Percentiles rank a stretch among this genome's conserved stretches.
phyloP scores from a whole-genome alignment of 2,888 invertebrate genomes.

The Drosophila flavopinicola region DNA sequence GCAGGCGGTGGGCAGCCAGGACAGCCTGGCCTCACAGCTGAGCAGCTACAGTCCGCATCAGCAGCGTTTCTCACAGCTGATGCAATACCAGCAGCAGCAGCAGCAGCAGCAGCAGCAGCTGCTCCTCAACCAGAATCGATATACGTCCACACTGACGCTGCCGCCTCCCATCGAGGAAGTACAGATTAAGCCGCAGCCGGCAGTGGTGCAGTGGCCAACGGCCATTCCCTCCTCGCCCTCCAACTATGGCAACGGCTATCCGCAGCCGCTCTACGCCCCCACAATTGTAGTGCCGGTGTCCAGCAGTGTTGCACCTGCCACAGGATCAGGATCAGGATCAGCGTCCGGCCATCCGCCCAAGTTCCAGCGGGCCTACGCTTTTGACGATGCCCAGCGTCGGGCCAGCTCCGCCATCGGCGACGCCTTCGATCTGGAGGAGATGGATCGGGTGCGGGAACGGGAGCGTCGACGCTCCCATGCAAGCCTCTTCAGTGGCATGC shows the following conservation, averaged over 20 bases:
- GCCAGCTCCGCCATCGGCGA: constrained; percentile 66
- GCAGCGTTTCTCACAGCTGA: constrained; percentile 61
- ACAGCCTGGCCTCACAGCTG: constrained; percentile 64
- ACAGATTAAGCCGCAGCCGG: constrained; percentile 14
- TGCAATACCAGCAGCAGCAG: no score
- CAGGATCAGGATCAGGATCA: no score
- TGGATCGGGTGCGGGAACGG: no score
- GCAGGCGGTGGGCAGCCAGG: constrained; percentile 73
- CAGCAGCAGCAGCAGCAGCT: constrained; percentile 57
- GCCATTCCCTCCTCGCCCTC: constrained; percentile 84
- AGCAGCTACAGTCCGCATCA: constrained; percentile 55
- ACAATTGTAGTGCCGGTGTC: constrained; percentile 18
- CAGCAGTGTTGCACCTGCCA: no score
- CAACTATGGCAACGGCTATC: constrained; percentile 74
- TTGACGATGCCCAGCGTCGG: constrained; percentile 77
- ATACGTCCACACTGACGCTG: constrained; percentile 61
- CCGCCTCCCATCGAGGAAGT: not conserved
- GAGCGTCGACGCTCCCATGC: constrained; percentile 84
- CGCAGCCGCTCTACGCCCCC: constrained; percentile 62
- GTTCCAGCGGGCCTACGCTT: constrained; percentile 80
- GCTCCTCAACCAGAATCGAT: constrained; percentile 63
- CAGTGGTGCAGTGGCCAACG: constrained; percentile 82
- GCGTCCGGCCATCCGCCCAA: constrained; percentile 71
- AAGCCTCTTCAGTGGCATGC: constrained; percentile 75
- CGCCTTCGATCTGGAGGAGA: constrained; percentile 83